Evolutionary conservation across 2,888 invertebrate species (phyloP), one percentile per base, ranked within the genome.

Genomic region (Alloplasta piceator): DNA sequence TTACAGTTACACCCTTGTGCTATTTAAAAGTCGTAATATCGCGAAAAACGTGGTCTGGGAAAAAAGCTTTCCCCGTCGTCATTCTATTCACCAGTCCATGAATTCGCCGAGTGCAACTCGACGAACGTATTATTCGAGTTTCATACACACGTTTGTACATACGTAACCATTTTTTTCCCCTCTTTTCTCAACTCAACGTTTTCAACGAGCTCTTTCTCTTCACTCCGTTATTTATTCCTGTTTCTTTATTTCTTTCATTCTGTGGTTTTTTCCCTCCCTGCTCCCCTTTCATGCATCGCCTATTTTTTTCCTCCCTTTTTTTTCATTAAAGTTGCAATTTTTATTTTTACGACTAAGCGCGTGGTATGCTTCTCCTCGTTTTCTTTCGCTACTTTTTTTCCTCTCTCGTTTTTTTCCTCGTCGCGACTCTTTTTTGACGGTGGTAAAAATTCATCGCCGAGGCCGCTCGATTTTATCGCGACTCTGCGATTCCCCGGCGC

Each of bases 41-140:
- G 26, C 26, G 26, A 26, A 26, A 26, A 26, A 26, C 26, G 26
- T 26, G 26, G 26, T 26, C 26, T 26, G 26, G 43, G 6, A 43
- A 56, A 5, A 56, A 56, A 56, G 26, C 9, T 56, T 43, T 9
- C 7, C 43, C 10, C 43, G 16, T 55, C 58, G 38, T 43, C 63
- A 26, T 77, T 77, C 52, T 38, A 41, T 78, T 71, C 56, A 61
- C 64, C 26, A 58, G 12, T 64, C 41, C 66, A 71, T 56, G 64
- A 26, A 64, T 10, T 56, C 41, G 26, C 26, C 26, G 26, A 1
- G 39, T 36, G 36, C 55, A 16, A 26, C 38, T 38, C 61, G 43
- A 61, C 58, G 12, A 9, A 64, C 56, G 56, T 43, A 78, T 55
- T 56, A 36, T 80, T 56, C 58, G 52, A 68, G 68, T 39, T 73